Conservation (phyloP, 2,797 vertebrate species). For the Luscinia megarhynchos region DNA sequence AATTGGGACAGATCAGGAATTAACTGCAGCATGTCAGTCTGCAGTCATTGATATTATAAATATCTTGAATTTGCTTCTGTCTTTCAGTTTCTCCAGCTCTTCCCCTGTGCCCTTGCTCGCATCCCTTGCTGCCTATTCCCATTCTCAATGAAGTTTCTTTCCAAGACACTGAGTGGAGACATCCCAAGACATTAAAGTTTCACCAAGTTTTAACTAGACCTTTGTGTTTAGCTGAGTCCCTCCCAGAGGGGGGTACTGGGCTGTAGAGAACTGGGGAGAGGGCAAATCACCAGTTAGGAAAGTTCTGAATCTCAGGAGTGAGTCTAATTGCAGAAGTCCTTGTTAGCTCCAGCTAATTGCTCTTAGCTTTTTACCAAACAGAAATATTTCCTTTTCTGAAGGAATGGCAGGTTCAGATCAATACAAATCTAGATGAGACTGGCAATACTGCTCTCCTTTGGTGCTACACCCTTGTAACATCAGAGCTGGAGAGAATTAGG, state of each 20-base stretch:
- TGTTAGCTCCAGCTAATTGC: not conserved
- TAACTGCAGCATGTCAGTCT: not conserved
- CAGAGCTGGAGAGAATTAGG: not conserved
- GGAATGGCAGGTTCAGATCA: not conserved
- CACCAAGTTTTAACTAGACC: slow-evolving; percentile 17
- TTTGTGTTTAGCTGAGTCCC: not conserved
- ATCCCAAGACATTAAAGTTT: not conserved
- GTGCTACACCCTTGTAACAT: not conserved
- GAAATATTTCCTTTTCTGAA: not conserved
- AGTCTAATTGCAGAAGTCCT: not conserved
- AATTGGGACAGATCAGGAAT: not conserved
- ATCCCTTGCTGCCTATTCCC: not conserved
- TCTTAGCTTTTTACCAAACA: not conserved
- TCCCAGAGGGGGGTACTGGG: not conserved
- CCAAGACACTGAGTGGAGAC: not conserved
- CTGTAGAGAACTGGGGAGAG: not conserved
- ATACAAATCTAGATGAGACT: not conserved
- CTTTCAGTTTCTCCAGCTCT: not conserved
- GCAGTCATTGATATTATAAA: not conserved
- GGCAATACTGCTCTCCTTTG: not conserved
- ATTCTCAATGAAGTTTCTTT: not conserved
- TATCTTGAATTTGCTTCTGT: not conserved
- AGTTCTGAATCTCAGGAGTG: not conserved
- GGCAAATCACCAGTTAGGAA: not conserved
- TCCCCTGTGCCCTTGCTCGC: not conserved